Percentiles rank a stretch among this genome's conserved stretches.
These are phyloP conservation scores for Danaus chrysippus DNA, from an alignment of 2,888 invertebrate genomes.

Conservation along the genomic window DNA sequence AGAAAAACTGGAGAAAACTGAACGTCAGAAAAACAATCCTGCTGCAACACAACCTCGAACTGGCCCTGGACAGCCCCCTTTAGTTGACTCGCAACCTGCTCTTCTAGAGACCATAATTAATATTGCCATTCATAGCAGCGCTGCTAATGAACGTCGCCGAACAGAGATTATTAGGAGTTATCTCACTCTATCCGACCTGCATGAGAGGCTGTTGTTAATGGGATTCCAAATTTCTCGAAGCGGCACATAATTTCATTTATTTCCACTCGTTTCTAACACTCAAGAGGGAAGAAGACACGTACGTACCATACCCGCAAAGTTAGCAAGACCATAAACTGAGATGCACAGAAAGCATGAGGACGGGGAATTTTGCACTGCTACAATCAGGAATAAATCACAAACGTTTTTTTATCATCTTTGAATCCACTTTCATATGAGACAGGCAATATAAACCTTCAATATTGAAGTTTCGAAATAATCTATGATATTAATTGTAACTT, in stretches of 20 bases:
- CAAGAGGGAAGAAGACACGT: slow-evolving; percentile 26
- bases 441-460: too few relatives aligned
- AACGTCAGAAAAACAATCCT: slow-evolving; percentile 16
- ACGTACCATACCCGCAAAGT: slow-evolving; percentile 24
- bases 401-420: too few relatives aligned
- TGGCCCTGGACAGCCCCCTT: neutral
- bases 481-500: too few relatives aligned
- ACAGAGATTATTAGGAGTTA: slow-evolving; percentile 27
- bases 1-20: slow-evolving; percentile 25
- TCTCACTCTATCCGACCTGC: slow-evolving; percentile 25
- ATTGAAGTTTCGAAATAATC: too few relatives aligned
- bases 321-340: slow-evolving; percentile 24
- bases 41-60: too few relatives aligned
- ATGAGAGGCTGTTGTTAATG: slow-evolving; percentile 21
- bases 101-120: slow-evolving; percentile 15
- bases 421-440: too few relatives aligned
- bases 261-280: slow-evolving; percentile 22
- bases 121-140: slow-evolving; percentile 25
- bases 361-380: slow-evolving; percentile 23
- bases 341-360: slow-evolving; percentile 21
- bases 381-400: too few relatives aligned
- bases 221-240: slow-evolving; percentile 25
- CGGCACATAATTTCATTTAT: slow-evolving; percentile 24
- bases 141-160: slow-evolving; percentile 28
- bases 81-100: slow-evolving; percentile 11